phyloP scores from a whole-genome alignment of 2,797 vertebrate species.

The Etheostoma perlongum region DNA sequence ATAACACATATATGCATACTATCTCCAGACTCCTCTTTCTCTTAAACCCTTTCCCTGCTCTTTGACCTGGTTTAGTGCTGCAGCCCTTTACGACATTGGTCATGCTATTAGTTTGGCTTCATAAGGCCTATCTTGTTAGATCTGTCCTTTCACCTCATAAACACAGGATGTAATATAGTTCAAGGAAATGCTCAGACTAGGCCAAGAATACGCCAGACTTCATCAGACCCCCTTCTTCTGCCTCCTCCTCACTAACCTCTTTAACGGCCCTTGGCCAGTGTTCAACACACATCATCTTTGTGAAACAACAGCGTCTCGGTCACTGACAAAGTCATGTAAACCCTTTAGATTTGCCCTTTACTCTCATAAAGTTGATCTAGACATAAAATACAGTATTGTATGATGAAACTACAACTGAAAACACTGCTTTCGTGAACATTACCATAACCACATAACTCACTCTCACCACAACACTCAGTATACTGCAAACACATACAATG shows the following conservation, averaged over 20 bases:
- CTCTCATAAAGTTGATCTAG: neutral
- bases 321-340: conserved; percentile 38
- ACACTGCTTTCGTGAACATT: neutral
- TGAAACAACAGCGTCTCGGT: conserved; percentile 6
- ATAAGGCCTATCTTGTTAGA: conserved; percentile 30
- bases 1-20: conserved; percentile 21
- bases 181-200: conserved; percentile 27
- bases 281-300: conserved; percentile 14
- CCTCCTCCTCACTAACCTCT: conserved; percentile 13
- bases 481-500: neutral
- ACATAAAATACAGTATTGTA: conserved; percentile 4
- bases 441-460: neutral
- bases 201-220: conserved; percentile 31
- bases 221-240: conserved; percentile 13
- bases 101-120: conserved; percentile 32
- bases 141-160: conserved; percentile 48
- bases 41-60: conserved; percentile 27
- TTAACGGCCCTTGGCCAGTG: conserved; percentile 9
- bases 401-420: neutral
- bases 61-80: conserved; percentile 51
- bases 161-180: conserved; percentile 42
- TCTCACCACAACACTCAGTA: neutral
- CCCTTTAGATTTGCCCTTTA: conserved; percentile 21
- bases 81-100: conserved; percentile 30
- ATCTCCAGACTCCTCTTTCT: conserved; percentile 33